Evolutionary conservation across 2,797 vertebrate genomes (phyloP).

Genomic region (Xenentodon cancila): DNA sequence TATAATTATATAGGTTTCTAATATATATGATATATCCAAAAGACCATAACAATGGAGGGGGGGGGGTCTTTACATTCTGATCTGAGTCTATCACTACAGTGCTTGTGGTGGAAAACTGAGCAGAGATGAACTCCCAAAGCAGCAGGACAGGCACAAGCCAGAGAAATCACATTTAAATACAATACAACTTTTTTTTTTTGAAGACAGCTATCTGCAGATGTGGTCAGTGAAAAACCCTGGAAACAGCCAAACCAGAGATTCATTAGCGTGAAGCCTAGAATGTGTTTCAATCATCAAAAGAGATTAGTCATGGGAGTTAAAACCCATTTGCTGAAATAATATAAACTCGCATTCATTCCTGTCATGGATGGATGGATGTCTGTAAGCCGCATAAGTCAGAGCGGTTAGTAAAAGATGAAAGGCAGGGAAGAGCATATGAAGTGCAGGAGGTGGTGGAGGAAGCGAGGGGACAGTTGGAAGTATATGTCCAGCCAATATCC

Average conservation of each 20-base stretch:
- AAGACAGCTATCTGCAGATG: no score
- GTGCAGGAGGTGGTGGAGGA: not conserved
- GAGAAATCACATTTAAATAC: no score
- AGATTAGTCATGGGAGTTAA: not conserved
- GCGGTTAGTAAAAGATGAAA: constrained; percentile 7
- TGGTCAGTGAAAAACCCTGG: no score
- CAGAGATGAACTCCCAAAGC: no score
- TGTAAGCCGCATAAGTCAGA: constrained; percentile 14
- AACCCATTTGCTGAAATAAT: not conserved
- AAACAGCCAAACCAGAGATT: no score
- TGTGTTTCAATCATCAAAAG: not conserved
- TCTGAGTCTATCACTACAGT: not conserved
- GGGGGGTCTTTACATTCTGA: not conserved
- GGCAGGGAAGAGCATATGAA: constrained; percentile 5
- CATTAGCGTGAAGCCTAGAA: not conserved
- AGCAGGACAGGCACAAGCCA: no score
- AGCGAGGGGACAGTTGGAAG: constrained; percentile 8
- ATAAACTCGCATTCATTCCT: constrained; percentile 6
- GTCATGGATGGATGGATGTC: not conserved
- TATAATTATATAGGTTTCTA: no score
- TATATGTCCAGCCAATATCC: constrained; percentile 49
- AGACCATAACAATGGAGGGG: not conserved
- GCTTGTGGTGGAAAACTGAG: not conserved
- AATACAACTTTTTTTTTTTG: no score
- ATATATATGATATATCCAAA: no score